A percentile compares a stretch with the other conserved stretches of the same genome.
Evolutionary conservation across 2,888 invertebrate genomes (phyloP).

Genomic region (Drosophila multiciliata): DNA sequence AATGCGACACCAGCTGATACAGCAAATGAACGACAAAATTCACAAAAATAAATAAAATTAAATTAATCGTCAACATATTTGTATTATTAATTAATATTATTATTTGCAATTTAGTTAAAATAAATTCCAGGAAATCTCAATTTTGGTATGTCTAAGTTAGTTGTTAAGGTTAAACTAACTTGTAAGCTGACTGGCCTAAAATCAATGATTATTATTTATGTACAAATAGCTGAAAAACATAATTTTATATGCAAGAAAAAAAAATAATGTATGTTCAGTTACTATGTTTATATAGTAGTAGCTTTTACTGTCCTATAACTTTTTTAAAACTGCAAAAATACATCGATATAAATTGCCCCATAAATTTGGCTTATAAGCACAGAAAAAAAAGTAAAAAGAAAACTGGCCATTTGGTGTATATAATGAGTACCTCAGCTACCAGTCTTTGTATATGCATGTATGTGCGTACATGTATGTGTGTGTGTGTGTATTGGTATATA

Average conservation of each 20-base stretch:
- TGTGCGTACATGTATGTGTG: constrained; percentile 1
- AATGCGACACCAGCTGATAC: too few species aligned
- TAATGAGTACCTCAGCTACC: constrained; percentile 51
- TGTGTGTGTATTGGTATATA: constrained; percentile 9
- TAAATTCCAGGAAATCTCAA: neutral
- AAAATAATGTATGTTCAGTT: neutral
- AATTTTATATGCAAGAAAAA: neutral
- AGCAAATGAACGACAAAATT: neutral
- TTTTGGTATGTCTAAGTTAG: neutral
- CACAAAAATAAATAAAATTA: neutral
- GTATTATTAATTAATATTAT: neutral
- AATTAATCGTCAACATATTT: too few species aligned
- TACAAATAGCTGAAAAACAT: neutral
- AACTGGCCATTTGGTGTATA: constrained; percentile 48
- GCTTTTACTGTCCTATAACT: constrained; percentile 23
- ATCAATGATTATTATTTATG: neutral
- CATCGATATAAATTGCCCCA: constrained; percentile 45
- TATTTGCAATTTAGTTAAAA: neutral
- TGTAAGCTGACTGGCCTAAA: neutral
- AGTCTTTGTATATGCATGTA: constrained; percentile 11
- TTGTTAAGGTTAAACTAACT: neutral
- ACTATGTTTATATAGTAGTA: neutral
- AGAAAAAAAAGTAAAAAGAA: constrained; percentile 2
- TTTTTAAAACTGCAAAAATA: constrained; percentile 32
- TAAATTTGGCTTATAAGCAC: constrained; percentile 48